phyloP scores from a whole-genome alignment of 2,888 invertebrate species.

The Anorthoa munda region DNA sequence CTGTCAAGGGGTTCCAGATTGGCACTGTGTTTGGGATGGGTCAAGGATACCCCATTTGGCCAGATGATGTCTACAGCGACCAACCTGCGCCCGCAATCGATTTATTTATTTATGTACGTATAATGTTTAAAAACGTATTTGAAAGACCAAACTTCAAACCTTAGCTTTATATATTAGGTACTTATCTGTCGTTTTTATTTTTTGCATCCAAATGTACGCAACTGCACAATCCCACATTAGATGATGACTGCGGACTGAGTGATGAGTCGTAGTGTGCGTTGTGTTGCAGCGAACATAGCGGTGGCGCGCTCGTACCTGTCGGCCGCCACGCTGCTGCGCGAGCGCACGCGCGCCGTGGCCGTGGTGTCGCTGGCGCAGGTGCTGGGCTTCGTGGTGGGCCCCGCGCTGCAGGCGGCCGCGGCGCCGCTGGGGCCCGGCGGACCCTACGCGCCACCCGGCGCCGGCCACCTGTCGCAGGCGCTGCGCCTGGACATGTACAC shows the following conservation, averaged over 20 bases:
- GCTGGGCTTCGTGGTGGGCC: constrained; percentile 96
- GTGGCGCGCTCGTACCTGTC: constrained; percentile 96
- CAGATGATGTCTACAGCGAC: too few species aligned
- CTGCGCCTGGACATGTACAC: constrained; percentile 96
- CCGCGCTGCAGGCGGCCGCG: constrained; percentile 95
- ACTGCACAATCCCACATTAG: too few species aligned
- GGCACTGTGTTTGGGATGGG: too few species aligned
- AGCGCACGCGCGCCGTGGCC: constrained; percentile 96
- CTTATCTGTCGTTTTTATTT: neutral
- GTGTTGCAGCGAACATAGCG: constrained; percentile 93
- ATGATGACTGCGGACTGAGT: too few species aligned
- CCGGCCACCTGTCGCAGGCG: constrained; percentile 90
- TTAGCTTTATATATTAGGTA: neutral
- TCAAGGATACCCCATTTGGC: too few species aligned
- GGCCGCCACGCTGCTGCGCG: constrained; percentile 94
- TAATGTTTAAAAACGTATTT: neutral
- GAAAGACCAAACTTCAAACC: neutral
- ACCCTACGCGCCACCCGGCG: constrained; percentile 85
- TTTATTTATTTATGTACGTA: too few species aligned
- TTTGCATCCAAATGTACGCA: neutral
- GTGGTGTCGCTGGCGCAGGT: constrained; percentile 96
- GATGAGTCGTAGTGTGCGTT: neutral
- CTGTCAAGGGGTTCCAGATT: too few species aligned
- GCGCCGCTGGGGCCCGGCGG: constrained; percentile 93
- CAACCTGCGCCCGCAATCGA: too few species aligned